Conservation (phyloP, 2,113 vertebrate genomes). For the Xiphophorus maculatus region DNA sequence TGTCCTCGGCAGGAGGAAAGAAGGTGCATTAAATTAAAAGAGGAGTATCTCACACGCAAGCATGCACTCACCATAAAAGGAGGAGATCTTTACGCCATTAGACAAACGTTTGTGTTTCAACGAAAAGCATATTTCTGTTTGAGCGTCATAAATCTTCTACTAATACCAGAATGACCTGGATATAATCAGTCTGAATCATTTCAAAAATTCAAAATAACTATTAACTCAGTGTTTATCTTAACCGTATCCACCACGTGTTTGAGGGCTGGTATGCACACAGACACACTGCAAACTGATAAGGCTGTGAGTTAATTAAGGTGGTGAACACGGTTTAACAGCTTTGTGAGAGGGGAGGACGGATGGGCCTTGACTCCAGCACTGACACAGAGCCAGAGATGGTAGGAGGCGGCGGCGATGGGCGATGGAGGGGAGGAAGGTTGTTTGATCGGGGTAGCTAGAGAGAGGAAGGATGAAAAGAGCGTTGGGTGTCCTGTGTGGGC, state of each 20-base stretch:
- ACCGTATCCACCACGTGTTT: slow-evolving; percentile 10
- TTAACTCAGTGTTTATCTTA: slow-evolving; percentile 23
- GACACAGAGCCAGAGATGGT: slow-evolving; percentile 65
- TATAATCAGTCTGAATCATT: not conserved
- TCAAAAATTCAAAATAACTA: not conserved
- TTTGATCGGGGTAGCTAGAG: slow-evolving; percentile 50
- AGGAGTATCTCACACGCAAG: slow-evolving; percentile 17
- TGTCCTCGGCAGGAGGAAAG: slow-evolving; percentile 30
- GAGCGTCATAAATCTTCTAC: not conserved
- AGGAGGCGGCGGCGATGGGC: slow-evolving; percentile 67
- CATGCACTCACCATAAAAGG: slow-evolving; percentile 32
- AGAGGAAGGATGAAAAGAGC: slow-evolving; percentile 19
- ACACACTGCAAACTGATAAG: slow-evolving; percentile 69
- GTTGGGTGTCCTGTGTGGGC: slow-evolving; percentile 11
- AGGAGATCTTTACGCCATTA: slow-evolving; percentile 18
- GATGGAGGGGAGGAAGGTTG: slow-evolving; percentile 66
- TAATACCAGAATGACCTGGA: not conserved
- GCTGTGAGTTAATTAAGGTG: slow-evolving; percentile 80
- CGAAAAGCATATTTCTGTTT: not conserved
- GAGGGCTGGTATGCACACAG: slow-evolving; percentile 23
- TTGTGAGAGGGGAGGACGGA: slow-evolving; percentile 72
- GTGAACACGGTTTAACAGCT: slow-evolving; percentile 74
- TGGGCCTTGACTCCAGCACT: slow-evolving; percentile 77
- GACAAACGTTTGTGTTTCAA: not conserved
- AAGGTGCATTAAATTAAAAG: slow-evolving; percentile 36